phyloP scores from a whole-genome alignment of 2,797 vertebrate genomes.

The Glyptemys insculpta region DNA sequence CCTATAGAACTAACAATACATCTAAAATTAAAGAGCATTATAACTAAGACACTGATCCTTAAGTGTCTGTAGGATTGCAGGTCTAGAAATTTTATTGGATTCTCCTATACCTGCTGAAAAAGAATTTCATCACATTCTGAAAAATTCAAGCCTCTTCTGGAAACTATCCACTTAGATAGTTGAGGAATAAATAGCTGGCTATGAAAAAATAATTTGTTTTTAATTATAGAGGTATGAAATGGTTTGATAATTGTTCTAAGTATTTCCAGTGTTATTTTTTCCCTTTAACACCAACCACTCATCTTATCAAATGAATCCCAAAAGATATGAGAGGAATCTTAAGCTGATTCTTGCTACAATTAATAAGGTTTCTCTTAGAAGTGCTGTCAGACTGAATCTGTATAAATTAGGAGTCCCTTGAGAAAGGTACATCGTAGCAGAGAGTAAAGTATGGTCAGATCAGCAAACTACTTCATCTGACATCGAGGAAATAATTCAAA shows the following conservation, averaged over 20 bases:
- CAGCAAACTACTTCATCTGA: neutral
- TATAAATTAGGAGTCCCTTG: neutral
- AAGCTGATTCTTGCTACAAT: neutral
- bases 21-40: neutral
- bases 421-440: neutral
- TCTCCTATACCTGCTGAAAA: neutral
- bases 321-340: neutral
- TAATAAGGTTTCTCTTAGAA: neutral
- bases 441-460: neutral
- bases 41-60: neutral
- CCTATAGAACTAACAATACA: neutral
- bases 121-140: neutral
- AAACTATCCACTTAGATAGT: neutral
- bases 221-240: neutral
- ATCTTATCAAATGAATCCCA: neutral
- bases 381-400: neutral
- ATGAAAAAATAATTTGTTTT: neutral
- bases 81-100: neutral
- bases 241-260: neutral
- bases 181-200: neutral
- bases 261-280: neutral
- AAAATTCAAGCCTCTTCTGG: neutral
- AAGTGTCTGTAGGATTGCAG: neutral
- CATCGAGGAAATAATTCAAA: neutral
- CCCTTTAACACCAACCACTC: neutral